phyloP scores from a whole-genome alignment of 2,797 vertebrate genomes.

The Eurystomus glaucurus region DNA sequence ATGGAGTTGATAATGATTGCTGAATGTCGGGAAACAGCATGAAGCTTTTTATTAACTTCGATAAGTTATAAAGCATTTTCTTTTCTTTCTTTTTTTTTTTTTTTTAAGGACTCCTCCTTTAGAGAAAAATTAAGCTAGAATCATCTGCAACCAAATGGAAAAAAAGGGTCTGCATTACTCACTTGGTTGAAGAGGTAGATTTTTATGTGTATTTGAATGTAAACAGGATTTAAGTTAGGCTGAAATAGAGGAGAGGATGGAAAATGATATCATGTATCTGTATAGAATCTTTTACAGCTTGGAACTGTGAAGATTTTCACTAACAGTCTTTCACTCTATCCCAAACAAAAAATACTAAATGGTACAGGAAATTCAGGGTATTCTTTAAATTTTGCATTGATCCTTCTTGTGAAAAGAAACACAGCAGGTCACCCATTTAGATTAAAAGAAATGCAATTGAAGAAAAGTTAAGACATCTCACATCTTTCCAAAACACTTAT shows the following conservation, averaged over 20 bases:
- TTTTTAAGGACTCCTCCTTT: neutral
- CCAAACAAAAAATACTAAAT: neutral
- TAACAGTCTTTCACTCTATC: neutral
- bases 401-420: neutral
- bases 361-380: neutral
- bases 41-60: conserved; percentile 29
- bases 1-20: conserved; percentile 46
- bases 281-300: neutral
- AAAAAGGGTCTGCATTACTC: neutral
- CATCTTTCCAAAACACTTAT: neutral
- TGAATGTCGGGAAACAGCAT: conserved; percentile 12
- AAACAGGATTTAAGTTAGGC: neutral
- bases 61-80: neutral
- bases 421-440: neutral
- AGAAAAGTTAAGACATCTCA: neutral
- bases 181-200: neutral
- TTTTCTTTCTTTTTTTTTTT: no score
- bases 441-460: neutral
- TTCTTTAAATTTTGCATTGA: neutral
- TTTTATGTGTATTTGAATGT: neutral
- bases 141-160: neutral
- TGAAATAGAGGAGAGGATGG: neutral
- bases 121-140: neutral
- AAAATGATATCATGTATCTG: neutral
- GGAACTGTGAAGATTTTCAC: neutral